Evolutionary conservation across 2,113 vertebrate species (phyloP), one percentile per base, ranked within the genome.

Genomic region (Fulica atra): DNA sequence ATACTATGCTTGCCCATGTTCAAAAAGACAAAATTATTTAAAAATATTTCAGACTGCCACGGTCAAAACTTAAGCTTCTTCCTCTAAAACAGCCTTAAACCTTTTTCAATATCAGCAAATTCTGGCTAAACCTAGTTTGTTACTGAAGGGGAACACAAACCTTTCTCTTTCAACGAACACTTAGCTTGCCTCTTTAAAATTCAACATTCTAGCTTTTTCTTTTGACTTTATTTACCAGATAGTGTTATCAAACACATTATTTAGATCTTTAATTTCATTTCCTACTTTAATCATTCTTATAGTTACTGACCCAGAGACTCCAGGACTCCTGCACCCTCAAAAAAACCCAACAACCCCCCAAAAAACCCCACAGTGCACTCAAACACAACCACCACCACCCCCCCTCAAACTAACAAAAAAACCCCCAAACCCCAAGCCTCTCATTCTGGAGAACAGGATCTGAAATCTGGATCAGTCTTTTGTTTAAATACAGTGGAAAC

Each of bases 321-420:
- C 77, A 74, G 19, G n/a, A 72, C 19, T 69, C 10, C 29, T 40
- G 16, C 11, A 1, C 1, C 2, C 11, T n/a, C 6, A 40, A 50
- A 16, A 17, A 18, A 6, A 3, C 2, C 5, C 3, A 46, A 19
- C 44, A 46, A 46, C 1, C 1, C 2, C 11, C 28, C 4, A 36
- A 50, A 16, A 17, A 18, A 5, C 2, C 2, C 5, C 3, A 46
- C 44, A 18, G 44, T 46, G 44, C 44, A 46, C 44, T 46, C 44
- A 46, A 46, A 46, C 17, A 46, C 17, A 46, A 46, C 44, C 44
- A 48, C 48, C 48, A 11, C 48, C 48, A 48, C 20, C 8, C 12
- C 1, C 1, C 2, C 13, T 31, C 5, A 40, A 50, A 15, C 48
- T 48, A 48, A 15, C 44, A 18, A 48, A 23, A 48, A 48, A 48